Conservation (phyloP, 2,888 invertebrate species). For the Ornithoptera priamus region DNA sequence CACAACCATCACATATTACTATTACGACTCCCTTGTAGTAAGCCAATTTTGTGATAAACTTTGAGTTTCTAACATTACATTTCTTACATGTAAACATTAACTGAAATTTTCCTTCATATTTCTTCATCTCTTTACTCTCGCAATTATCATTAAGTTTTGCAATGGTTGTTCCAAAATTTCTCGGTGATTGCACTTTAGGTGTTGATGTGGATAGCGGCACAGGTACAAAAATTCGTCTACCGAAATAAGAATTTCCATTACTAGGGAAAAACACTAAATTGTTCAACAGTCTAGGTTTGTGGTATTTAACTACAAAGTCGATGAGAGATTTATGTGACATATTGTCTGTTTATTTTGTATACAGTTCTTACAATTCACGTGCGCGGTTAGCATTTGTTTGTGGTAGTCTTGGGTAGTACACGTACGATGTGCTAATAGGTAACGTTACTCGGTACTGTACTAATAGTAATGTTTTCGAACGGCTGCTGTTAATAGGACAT, state of each 20-base stretch:
- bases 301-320: conserved; percentile 72
- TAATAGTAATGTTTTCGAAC: too few species aligned
- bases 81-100: conserved; percentile 94
- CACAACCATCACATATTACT: conserved; percentile 92
- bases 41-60: conserved; percentile 90
- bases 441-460: too few species aligned
- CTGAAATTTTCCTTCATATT: conserved; percentile 81
- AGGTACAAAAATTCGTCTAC: conserved; percentile 56
- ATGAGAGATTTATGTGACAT: conserved; percentile 71
- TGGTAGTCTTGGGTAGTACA: too few species aligned
- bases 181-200: conserved; percentile 57
- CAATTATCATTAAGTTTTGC: conserved; percentile 50
- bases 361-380: too few species aligned
- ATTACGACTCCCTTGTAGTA: conserved; percentile 95
- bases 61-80: conserved; percentile 87
- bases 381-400: too few species aligned
- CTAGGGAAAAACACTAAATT: conserved; percentile 71
- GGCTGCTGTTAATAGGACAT: too few species aligned
- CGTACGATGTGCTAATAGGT: too few species aligned
- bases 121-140: conserved; percentile 44
- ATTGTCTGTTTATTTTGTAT: conserved; percentile 21
- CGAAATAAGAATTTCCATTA: conserved; percentile 69
- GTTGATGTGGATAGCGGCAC: conserved; percentile 54
- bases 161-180: conserved; percentile 55
- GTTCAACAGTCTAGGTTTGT: conserved; percentile 66